Evolutionary conservation across 2,888 invertebrate genomes (phyloP), one percentile per base, ranked within the genome.

Genomic region (Endotricha flammealis): DNA sequence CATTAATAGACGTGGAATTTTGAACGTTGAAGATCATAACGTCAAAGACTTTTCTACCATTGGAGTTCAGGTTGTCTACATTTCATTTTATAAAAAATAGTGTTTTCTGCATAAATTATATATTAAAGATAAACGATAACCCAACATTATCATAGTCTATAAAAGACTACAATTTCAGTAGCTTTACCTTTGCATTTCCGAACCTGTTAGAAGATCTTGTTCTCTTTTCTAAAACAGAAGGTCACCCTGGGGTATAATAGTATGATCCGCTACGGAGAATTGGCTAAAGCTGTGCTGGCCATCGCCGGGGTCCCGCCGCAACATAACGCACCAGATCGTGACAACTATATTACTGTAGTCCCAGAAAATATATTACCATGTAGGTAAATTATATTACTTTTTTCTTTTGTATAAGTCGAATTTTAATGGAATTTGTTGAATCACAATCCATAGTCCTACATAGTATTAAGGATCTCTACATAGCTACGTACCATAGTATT

Each of bases 221-320:
- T 4, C 6, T 27, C 23, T 6, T 14, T 8, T 5, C 1, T 23
- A 38, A 39, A 40, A 12, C 45, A 82, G 81, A 63, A 50, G 53
- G 65, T 82, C 2, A 36, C 67, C 2, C 41, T 81, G 6, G 82
- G 83, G 0, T 82, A 82, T 35, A 65, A 82, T 36, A 82, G 83
- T 38, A 46, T 80, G 22, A 46, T 34, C 1, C 53, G 48, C 4
- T 48, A 50, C 1, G 55, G 56, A 12, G 72, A 67, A 16, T 36
- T 82, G 1, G 62, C 68, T 1, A 65, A 64, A 34, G 53, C 70
- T 0, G 55, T 79, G 0, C 42, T 83, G 8, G 48, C 74, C 0
- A 51, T 83, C 20, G 70, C 52, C 2, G 83, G 83, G 5, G 63
- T 83, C 1, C 77, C 81, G n/a, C 60, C 79, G 0, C 75, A 78